These are phyloP conservation scores for Sarcophaga caerulescens DNA, from an alignment of 2,888 invertebrate species.

Conservation along the genomic window DNA sequence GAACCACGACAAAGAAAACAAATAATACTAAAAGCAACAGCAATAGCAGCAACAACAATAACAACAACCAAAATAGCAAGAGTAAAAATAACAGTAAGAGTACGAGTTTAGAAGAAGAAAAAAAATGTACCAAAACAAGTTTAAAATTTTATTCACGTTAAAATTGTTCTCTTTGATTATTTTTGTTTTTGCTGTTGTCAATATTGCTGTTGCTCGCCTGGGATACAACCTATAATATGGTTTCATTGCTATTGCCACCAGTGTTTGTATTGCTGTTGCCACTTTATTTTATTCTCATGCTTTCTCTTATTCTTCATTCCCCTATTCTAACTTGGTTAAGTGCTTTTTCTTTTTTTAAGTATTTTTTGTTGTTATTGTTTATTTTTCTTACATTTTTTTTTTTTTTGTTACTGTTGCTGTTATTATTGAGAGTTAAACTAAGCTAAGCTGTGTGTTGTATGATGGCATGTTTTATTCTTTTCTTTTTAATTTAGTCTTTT, in stretches of 20 bases:
- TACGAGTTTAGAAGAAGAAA: not conserved
- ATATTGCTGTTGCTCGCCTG: not conserved
- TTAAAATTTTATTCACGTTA: conserved; percentile 28
- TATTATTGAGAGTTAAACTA: not conserved
- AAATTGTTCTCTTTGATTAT: conserved; percentile 10
- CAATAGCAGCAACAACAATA: conserved; percentile 23
- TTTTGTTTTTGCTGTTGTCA: conserved; percentile 24
- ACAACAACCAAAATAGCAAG: conserved; percentile 25
- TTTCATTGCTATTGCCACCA: conserved; percentile 23
- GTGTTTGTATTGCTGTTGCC: conserved; percentile 18
- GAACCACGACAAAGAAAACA: conserved; percentile 56
- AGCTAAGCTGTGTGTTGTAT: not conserved
- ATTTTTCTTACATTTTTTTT: not conserved
- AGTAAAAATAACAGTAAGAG: conserved; percentile 13
- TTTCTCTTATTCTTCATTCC: conserved; percentile 21
- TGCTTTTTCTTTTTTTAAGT: conserved; percentile 1
- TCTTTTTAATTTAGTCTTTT: not conserved
- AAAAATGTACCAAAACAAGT: not conserved
- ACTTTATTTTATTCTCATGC: conserved; percentile 29
- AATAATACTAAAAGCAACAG: not conserved
- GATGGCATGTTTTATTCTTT: conserved; percentile 32
- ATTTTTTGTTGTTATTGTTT: conserved; percentile 5
- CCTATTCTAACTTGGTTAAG: conserved; percentile 10
- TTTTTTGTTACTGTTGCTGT: not conserved
- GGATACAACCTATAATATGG: conserved; percentile 18